A percentile compares a stretch with the other conserved stretches of the same genome.
Conservation (phyloP, 2,113 vertebrate species). For the Crotalus tigris region DNA sequence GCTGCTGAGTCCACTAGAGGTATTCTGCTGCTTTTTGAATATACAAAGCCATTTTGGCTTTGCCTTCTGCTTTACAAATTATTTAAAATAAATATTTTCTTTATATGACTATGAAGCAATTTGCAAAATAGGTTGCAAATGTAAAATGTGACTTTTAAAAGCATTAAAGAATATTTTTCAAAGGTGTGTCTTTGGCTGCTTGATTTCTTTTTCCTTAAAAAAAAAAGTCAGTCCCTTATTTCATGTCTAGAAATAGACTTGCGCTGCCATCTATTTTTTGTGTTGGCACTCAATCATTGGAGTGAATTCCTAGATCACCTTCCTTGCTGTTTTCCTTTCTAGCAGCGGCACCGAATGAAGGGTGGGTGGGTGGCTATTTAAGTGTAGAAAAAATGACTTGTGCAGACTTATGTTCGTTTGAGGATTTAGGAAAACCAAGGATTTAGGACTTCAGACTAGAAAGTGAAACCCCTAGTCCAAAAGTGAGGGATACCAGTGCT, state of each 20-base stretch:
- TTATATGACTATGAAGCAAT: neutral
- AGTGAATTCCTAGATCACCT: neutral
- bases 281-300: neutral
- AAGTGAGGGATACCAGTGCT: neutral
- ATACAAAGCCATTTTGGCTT: accelerated
- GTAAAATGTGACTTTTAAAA: neutral
- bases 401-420: neutral
- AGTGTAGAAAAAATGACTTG: neutral
- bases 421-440: neutral
- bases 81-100: conserved; percentile 8
- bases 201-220: neutral
- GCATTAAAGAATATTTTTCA: neutral
- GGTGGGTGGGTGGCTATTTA: neutral
- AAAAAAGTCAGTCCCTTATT: conserved; percentile 49
- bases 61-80: conserved; percentile 1
- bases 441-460: neutral
- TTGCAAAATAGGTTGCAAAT: neutral
- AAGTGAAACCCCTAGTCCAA: neutral
- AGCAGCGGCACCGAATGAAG: neutral
- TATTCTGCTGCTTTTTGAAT: conserved; percentile 4
- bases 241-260: neutral
- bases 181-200: neutral
- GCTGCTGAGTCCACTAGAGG: conserved; percentile 16
- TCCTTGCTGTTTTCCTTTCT: neutral
- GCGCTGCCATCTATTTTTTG: neutral